Conservation (phyloP, 2,797 vertebrate genomes). For the Balearica regulorum region DNA sequence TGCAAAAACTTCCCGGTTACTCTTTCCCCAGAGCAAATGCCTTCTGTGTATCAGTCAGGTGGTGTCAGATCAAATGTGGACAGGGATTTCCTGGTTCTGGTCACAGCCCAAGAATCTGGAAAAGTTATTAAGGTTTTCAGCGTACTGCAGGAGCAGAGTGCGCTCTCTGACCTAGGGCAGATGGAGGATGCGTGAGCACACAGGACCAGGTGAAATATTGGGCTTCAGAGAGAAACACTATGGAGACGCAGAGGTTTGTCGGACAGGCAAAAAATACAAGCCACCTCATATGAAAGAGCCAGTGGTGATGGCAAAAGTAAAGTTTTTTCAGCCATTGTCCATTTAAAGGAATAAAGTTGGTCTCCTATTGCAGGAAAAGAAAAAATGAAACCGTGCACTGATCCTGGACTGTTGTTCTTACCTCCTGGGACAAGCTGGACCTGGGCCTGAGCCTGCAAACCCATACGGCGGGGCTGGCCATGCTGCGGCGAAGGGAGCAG, state of each 20-base stretch:
- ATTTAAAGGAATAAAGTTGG: neutral
- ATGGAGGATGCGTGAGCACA: neutral
- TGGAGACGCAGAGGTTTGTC: neutral
- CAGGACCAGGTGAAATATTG: neutral
- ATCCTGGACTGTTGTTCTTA: neutral
- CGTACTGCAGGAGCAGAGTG: neutral
- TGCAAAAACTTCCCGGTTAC: constrained; percentile 13
- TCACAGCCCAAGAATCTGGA: neutral
- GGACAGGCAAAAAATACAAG: neutral
- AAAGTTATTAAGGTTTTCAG: neutral
- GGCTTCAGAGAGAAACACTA: neutral
- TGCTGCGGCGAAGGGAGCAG: neutral
- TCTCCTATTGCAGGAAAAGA: neutral
- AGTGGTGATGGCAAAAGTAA: neutral
- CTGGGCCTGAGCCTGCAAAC: neutral
- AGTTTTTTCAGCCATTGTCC: neutral
- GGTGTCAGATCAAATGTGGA: neutral
- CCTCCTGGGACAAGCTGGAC: neutral
- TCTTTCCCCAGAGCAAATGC: neutral
- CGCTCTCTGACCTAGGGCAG: neutral
- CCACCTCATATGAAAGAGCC: neutral
- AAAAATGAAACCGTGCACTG: fast-evolving
- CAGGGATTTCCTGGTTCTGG: neutral
- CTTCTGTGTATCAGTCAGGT: neutral
- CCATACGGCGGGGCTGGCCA: neutral